Evolutionary conservation across 2,797 vertebrate genomes (phyloP).

Genomic region (Bradypodion pumilum): DNA sequence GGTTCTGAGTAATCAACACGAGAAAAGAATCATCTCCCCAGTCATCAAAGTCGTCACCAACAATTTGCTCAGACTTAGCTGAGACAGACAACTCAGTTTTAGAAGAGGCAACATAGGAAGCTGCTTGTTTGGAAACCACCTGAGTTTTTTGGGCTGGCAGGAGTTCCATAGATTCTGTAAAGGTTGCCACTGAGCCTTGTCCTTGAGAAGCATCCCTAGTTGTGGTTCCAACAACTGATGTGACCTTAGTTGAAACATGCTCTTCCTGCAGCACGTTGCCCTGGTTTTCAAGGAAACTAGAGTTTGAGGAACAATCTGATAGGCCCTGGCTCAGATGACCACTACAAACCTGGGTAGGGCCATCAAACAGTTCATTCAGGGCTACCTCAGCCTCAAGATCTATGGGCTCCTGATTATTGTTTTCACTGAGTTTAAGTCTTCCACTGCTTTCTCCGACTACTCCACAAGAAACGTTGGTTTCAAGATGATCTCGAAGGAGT

Average conservation of each 20-base stretch:
- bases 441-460: not conserved
- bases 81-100: slow-evolving; percentile 16
- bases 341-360: slow-evolving; percentile 83
- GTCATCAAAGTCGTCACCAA: slow-evolving; percentile 79
- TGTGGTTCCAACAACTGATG: slow-evolving; percentile 3
- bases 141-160: slow-evolving; percentile 13
- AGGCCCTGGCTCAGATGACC: slow-evolving; percentile 76
- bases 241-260: slow-evolving; percentile 36
- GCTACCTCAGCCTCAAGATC: slow-evolving; percentile 61
- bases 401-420: not conserved
- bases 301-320: slow-evolving; percentile 61
- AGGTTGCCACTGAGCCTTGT: rapidly evolving
- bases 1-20: slow-evolving; percentile 84
- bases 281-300: slow-evolving; percentile 53
- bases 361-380: slow-evolving; percentile 87
- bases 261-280: slow-evolving; percentile 46
- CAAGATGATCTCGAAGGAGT: slow-evolving; percentile 17
- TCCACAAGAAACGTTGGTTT: slow-evolving; percentile 27
- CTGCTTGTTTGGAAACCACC: not conserved
- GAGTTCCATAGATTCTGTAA: not conserved
- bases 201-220: not conserved
- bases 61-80: slow-evolving; percentile 34
- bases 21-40: slow-evolving; percentile 84
- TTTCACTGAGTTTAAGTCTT: not conserved
- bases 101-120: slow-evolving; percentile 29